Percentiles rank a stretch among this genome's conserved stretches.
Evolutionary conservation across 2,888 invertebrate species (phyloP).

Genomic region (Cerastoderma edule): DNA sequence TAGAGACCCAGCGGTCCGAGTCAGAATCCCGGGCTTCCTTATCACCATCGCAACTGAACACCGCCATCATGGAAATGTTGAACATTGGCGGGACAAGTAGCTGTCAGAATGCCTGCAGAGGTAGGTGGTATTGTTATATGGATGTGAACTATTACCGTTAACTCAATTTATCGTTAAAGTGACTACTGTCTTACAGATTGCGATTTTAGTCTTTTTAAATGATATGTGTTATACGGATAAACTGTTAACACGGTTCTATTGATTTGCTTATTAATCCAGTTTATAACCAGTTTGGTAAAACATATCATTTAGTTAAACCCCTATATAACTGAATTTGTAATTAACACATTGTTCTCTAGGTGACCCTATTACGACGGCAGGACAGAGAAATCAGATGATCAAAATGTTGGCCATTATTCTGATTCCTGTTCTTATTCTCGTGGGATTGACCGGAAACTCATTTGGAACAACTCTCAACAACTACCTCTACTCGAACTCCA

Average conservation of each 20-base stretch:
- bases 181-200: too few relatives aligned
- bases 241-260: too few relatives aligned
- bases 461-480: conserved; percentile 70
- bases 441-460: conserved; percentile 73
- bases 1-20: conserved; percentile 38
- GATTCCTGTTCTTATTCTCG: conserved; percentile 71
- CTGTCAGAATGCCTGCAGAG: conserved; percentile 69
- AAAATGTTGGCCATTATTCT: conserved; percentile 75
- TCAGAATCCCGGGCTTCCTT: conserved; percentile 67
- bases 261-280: too few relatives aligned
- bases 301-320: too few relatives aligned
- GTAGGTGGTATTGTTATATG: conserved; percentile 48
- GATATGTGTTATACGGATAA: too few relatives aligned
- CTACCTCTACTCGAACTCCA: conserved; percentile 64
- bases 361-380: conserved; percentile 74
- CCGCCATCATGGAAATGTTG: conserved; percentile 74
- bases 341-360: conserved; percentile 65
- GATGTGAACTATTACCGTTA: too few relatives aligned
- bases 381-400: conserved; percentile 75
- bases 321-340: too few relatives aligned
- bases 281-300: too few relatives aligned
- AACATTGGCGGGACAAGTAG: conserved; percentile 66
- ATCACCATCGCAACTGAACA: conserved; percentile 72
- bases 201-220: too few relatives aligned
- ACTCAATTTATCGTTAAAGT: too few relatives aligned